Base-by-base conservation (phyloP, 2,888 invertebrate species). In the Disparrhopalites patrizii region DNA sequence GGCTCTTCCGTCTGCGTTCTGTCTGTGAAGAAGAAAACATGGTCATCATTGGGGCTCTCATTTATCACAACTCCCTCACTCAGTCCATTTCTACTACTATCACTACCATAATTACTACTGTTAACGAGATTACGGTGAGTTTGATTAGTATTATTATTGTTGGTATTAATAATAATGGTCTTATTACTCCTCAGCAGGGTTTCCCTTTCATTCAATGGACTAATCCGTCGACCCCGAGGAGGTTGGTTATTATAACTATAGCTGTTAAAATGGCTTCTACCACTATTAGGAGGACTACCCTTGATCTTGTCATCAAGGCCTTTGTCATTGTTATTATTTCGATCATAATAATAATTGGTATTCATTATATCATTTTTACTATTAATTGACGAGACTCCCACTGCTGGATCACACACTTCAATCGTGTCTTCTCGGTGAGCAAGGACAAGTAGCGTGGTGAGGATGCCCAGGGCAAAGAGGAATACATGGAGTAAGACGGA, bases 371-470 rank as follows among this genome's bases (percentile, higher is more conserved):
- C n/a, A n/a, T n/a, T n/a, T n/a, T n/a, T n/a, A n/a, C n/a, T n/a
- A n/a, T n/a, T n/a, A n/a, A n/a, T n/a, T n/a, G n/a, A n/a, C n/a
- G n/a, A n/a, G n/a, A n/a, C n/a, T n/a, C n/a, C n/a, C 2, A 47
- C 23, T 8, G 47, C 25, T 3, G 47, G 18, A 5, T 64, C 64
- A 56, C 56, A 64, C 0, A 56, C n/a, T 13, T 64, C 64, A 40
- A 55, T 43, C 8, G 55, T 10, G 10, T 64, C 64, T 15, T 64
- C 56, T 13, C 57, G 36, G 28, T 43, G 31, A 2, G 64, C 28
- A 33, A 56, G 56, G 13, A 64, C 33, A 5, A 64, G 31, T 27
- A 64, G 56, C 2, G 64, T 64, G 8, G 56, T 56, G 25, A 55
- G 47, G 30, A 56, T 56, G 23, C 64, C 64, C 28, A 31, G 13